These are phyloP conservation scores for Teleogryllus oceanicus DNA, from an alignment of 2,888 invertebrate genomes.

Conservation along the genomic window DNA sequence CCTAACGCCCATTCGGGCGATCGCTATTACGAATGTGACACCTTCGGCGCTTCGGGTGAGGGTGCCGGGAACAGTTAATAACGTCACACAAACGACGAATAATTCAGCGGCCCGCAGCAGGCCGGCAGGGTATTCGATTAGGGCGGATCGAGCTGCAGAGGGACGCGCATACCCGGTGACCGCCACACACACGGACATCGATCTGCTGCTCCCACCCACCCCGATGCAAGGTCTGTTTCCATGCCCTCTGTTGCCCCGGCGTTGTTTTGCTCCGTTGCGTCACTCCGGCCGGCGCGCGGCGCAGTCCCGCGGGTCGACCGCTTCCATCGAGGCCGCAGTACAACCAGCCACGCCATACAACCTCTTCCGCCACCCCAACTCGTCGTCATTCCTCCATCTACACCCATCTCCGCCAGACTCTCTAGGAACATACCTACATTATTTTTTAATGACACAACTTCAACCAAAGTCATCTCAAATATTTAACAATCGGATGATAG, in stretches of 20 bases:
- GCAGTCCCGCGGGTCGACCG: background rate
- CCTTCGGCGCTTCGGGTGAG: background rate
- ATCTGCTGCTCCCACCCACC: background rate
- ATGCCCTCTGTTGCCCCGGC: background rate
- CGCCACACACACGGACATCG: background rate
- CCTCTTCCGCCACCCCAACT: too few relatives aligned
- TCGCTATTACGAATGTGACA: background rate
- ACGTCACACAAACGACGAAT: background rate
- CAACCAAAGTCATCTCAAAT: too few relatives aligned
- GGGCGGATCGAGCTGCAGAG: background rate
- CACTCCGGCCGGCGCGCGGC: background rate
- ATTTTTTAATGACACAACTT: too few relatives aligned
- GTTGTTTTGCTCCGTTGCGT: conserved; percentile 5
- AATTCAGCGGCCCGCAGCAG: background rate
- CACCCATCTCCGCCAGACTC: too few relatives aligned
- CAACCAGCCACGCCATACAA: too few relatives aligned
- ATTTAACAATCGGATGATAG: too few relatives aligned
- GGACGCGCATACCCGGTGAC: background rate
- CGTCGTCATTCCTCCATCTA: too few relatives aligned
- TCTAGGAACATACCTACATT: too few relatives aligned
- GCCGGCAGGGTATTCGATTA: background rate
- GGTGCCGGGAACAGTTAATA: background rate
- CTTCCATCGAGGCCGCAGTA: background rate
- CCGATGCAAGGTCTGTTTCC: background rate
- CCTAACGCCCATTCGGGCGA: background rate